Evolutionary conservation across 2,888 invertebrate genomes (phyloP), one percentile per base, ranked within the genome.

Genomic region (Andrena bicolor): DNA sequence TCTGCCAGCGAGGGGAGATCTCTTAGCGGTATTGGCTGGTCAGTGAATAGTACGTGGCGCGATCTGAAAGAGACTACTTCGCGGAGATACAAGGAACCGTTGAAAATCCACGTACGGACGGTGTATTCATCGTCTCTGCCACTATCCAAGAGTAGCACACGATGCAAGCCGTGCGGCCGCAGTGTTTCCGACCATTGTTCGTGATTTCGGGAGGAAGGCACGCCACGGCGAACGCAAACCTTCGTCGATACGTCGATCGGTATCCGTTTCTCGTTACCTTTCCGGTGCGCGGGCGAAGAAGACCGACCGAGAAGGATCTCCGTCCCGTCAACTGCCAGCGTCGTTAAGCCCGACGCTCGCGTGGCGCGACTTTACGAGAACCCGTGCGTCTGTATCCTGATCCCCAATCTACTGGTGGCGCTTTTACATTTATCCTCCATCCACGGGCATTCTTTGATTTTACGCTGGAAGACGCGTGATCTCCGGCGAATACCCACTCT

Each of bases 1-100:
- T 61, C 35, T 28, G 35, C 56, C 8, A 16, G 0, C 26, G 16
- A 28, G 20, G 35, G 26, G 58, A 71, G 66, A 75, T 56, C 81
- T 80, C 56, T 80, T 51, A 71, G 63, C 68, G 68, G n/a, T 75
- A 76, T 80, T 82, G 82, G 58, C 49, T 66, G 70, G 41, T 56
- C 69, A 20, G 32, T 58, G 82, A 82, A 82, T 66, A 64, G 66
- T 13, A 28, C 81, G 66, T 16, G 76, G 60, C 58, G 13, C 48
- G 63, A 72, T 70, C 49, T 70, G 65, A 81, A 81, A 81, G 53
- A 35, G 61, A 26, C n/a, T 28, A 48, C 64, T 5, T 7, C 20
- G 56, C 56, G 58, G 58, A 77, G 64, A 72, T 35, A 72, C 66
- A 69, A 73, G 68, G 58, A 68, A 26, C 58, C 41, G 0, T 49